phyloP scores from a whole-genome alignment of 2,888 invertebrate genomes.

The Yponomeuta plumbellus region DNA sequence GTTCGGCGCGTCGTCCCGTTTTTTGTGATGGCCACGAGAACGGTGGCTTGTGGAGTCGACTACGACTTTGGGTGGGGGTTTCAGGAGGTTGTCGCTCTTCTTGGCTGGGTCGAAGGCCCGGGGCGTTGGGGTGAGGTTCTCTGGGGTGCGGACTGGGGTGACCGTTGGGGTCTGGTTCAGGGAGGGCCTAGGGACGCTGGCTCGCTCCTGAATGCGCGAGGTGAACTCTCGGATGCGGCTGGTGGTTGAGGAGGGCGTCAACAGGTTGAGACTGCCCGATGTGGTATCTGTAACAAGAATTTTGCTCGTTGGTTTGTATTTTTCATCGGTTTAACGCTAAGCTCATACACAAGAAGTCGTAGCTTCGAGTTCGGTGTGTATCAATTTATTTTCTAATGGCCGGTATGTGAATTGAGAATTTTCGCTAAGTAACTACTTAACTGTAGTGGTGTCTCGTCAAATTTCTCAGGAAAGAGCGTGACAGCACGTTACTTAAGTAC shows the following conservation, averaged over 20 bases:
- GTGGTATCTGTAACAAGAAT: conserved; percentile 67
- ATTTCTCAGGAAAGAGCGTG: no score
- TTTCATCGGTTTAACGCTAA: no score
- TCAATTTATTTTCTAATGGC: not conserved
- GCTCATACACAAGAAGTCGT: no score
- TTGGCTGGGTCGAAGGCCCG: conserved; percentile 31
- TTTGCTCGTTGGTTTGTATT: not conserved
- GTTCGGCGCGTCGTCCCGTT: conserved; percentile 57
- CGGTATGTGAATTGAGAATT: no score
- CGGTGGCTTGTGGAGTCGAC: conserved; percentile 57
- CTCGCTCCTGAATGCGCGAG: conserved; percentile 76
- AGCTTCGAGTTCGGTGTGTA: not conserved
- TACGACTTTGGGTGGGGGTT: conserved; percentile 62
- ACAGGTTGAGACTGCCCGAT: conserved; percentile 78
- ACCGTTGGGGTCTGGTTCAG: conserved; percentile 37
- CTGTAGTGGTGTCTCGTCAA: no score
- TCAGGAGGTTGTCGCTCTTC: conserved; percentile 49
- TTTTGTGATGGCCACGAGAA: conserved; percentile 57
- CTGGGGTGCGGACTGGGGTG: conserved; percentile 48
- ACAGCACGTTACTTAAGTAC: no score
- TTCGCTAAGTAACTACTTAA: no score
- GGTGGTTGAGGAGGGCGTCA: conserved; percentile 78
- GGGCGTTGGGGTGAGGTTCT: conserved; percentile 44
- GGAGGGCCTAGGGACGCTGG: conserved; percentile 44
- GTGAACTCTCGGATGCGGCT: conserved; percentile 76